Percentiles rank a stretch among this genome's conserved stretches.
These are phyloP conservation scores for Muscicapa striata DNA, from an alignment of 2,797 vertebrate genomes.

Conservation along the genomic window DNA sequence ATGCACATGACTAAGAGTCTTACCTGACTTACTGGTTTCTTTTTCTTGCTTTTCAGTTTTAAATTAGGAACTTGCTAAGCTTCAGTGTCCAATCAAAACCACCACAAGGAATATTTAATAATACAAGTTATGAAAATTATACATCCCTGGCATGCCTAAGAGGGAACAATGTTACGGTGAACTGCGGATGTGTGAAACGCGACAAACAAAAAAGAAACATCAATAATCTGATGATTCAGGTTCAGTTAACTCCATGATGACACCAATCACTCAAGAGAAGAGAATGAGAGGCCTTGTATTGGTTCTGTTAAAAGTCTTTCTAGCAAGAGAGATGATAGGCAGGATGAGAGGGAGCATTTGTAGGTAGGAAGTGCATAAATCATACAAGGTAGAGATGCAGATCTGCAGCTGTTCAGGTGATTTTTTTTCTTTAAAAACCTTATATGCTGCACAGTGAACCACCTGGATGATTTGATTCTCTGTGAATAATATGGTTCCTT, in stretches of 20 bases:
- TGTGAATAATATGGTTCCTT: not conserved
- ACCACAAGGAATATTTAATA: not conserved
- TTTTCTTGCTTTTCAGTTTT: not conserved
- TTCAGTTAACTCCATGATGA: not conserved
- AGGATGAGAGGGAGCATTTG: not conserved
- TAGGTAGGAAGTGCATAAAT: not conserved
- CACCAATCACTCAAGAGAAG: not conserved
- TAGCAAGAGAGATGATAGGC: not conserved
- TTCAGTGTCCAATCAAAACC: not conserved
- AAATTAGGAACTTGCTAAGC: not conserved
- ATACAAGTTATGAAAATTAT: not conserved
- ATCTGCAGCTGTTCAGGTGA: not conserved
- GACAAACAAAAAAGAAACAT: not conserved
- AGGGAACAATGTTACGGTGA: not conserved
- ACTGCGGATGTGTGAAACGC: not conserved
- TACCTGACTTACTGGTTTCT: conserved; percentile 17
- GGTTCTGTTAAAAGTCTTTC: not conserved
- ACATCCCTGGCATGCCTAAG: not conserved
- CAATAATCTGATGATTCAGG: not conserved
- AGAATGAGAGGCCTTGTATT: not conserved
- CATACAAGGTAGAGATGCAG: not conserved
- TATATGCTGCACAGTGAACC: not conserved
- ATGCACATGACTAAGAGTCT: not conserved
- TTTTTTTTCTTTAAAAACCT: not conserved
- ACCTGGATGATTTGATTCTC: not conserved